phyloP scores from a whole-genome alignment of 2,113 vertebrate genomes.

The Athene cunicularia region DNA sequence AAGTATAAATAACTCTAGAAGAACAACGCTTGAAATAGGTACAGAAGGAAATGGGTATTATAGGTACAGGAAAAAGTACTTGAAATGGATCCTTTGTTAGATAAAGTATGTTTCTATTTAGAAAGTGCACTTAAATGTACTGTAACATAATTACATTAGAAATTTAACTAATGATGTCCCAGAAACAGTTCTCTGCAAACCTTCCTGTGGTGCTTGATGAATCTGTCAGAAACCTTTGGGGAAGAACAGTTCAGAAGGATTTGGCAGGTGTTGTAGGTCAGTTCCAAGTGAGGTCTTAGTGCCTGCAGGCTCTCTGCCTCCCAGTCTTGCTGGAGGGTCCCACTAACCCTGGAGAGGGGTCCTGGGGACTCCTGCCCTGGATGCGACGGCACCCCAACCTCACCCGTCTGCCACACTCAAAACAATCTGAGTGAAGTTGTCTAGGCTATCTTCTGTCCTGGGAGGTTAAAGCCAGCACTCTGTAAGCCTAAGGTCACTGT shows the following conservation, averaged over 20 bases:
- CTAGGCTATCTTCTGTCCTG: neutral
- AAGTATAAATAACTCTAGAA: neutral
- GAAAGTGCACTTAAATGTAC: neutral
- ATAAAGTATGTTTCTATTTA: neutral
- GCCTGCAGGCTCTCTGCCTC: neutral
- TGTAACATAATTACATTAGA: neutral
- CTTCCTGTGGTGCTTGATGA: neutral
- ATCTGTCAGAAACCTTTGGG: neutral
- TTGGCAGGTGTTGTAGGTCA: fast-evolving
- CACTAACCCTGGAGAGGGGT: neutral
- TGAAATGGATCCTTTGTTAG: neutral
- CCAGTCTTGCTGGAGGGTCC: neutral
- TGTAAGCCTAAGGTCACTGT: neutral
- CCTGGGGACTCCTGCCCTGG: neutral
- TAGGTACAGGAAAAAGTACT: neutral
- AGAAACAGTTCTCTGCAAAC: neutral
- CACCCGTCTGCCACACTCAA: fast-evolving
- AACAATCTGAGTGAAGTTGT: neutral
- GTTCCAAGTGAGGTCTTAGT: neutral
- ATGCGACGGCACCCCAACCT: neutral
- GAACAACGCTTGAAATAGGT: neutral
- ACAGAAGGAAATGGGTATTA: neutral
- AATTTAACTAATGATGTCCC: neutral
- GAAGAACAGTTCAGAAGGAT: neutral
- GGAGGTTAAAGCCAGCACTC: neutral